Evolutionary conservation across 2,113 vertebrate species (phyloP).

Genomic region (Paracanthobrama guichenoti): DNA sequence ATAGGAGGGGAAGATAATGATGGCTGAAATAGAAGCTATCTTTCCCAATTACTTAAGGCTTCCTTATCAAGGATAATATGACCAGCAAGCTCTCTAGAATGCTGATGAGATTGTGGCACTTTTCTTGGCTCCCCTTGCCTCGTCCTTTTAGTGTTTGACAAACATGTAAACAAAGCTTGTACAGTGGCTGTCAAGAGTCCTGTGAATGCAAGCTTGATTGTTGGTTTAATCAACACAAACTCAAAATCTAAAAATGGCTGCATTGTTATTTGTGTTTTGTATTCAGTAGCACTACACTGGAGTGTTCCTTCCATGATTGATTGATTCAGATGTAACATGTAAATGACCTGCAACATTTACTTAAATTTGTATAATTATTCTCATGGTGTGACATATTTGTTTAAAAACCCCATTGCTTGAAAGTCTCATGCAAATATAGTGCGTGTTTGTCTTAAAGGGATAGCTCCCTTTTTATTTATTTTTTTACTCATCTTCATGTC

Average conservation of each 20-base stretch:
- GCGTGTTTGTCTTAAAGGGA: neutral
- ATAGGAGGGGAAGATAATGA: conserved; percentile 61
- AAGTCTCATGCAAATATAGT: neutral
- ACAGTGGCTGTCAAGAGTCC: conserved; percentile 7
- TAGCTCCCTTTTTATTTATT: too few species aligned
- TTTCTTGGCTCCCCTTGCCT: conserved; percentile 65
- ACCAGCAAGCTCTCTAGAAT: conserved; percentile 61
- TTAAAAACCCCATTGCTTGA: neutral
- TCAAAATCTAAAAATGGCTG: neutral
- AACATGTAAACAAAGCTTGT: conserved; percentile 65
- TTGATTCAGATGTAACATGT: conserved; percentile 27
- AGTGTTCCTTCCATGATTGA: neutral
- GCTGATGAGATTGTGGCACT: conserved; percentile 66
- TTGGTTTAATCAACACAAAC: conserved; percentile 25
- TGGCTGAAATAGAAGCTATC: conserved; percentile 70
- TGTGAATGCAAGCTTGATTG: conserved; percentile 21
- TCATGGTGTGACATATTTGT: conserved; percentile 27
- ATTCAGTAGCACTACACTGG: neutral
- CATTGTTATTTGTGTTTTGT: conserved; percentile 6
- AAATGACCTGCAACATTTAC: conserved; percentile 29
- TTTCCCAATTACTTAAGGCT: conserved; percentile 68
- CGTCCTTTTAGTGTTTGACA: conserved; percentile 62
- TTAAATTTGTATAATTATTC: conserved; percentile 32
- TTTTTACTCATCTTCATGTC: neutral
- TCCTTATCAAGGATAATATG: conserved; percentile 69